These are phyloP conservation scores for Pipistrellus kuhlii DNA, from an alignment of 2,797 vertebrate genomes.

Conservation along the genomic window DNA sequence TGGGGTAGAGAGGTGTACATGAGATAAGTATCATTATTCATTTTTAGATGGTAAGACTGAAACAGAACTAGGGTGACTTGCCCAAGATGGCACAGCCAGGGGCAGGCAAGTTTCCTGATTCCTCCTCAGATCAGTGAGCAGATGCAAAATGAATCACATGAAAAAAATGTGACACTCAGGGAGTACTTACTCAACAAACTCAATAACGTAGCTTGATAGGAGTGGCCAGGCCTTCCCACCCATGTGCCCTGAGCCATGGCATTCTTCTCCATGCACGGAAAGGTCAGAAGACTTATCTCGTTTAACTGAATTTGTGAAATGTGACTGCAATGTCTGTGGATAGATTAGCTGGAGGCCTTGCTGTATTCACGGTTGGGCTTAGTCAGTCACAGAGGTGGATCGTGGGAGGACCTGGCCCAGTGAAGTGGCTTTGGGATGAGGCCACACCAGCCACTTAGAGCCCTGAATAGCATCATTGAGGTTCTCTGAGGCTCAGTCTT, in stretches of 20 bases:
- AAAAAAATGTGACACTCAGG: background rate
- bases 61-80: background rate
- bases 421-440: background rate
- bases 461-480: background rate
- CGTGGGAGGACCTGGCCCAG: fast-evolving
- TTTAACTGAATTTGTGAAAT: background rate
- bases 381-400: background rate
- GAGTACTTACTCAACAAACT: background rate
- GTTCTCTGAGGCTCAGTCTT: background rate
- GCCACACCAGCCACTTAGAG: background rate
- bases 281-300: background rate
- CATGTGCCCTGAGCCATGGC: fast-evolving
- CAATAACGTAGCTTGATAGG: fast-evolving
- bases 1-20: background rate
- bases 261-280: background rate
- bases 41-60: background rate
- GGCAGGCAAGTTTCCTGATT: background rate
- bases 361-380: background rate
- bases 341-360: too few relatives aligned
- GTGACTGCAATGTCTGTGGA: background rate
- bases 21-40: background rate
- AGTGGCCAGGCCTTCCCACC: too few relatives aligned
- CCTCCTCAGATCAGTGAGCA: background rate
- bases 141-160: background rate
- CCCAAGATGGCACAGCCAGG: background rate